Percentiles rank a stretch among this genome's conserved stretches.
phyloP scores from a whole-genome alignment of 2,888 invertebrate genomes.

The Zaprionus bogoriensis region DNA sequence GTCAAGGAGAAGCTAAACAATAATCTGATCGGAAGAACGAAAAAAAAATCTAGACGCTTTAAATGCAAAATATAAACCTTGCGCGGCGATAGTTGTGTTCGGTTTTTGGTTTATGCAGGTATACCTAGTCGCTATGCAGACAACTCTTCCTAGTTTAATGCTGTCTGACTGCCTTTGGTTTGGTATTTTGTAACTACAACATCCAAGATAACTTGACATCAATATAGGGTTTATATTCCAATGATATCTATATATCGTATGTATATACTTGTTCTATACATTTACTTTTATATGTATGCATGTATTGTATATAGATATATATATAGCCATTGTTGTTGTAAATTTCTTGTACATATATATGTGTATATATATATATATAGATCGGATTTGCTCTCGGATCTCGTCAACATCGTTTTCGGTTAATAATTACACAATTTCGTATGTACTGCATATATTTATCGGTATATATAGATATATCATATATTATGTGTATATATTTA shows the following conservation, averaged over 20 bases:
- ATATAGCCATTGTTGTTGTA: conserved; percentile 38
- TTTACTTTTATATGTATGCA: conserved; percentile 23
- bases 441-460: conserved; percentile 34
- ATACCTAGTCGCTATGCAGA: conserved; percentile 12
- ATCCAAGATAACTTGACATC: conserved; percentile 75
- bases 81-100: not conserved
- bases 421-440: conserved; percentile 61
- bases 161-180: conserved; percentile 12
- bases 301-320: conserved; percentile 19
- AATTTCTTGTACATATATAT: conserved; percentile 45
- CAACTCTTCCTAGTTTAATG: no score
- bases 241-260: conserved; percentile 33
- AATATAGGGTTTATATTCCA: conserved; percentile 49
- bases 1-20: conserved; percentile 41
- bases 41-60: conserved; percentile 20
- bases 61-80: conserved; percentile 31
- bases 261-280: conserved; percentile 19
- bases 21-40: conserved; percentile 31
- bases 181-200: conserved; percentile 76
- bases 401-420: conserved; percentile 35
- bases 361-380: conserved; percentile 52
- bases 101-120: not conserved
- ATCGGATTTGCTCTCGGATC: conserved; percentile 7
- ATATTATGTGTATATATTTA: conserved; percentile 33
- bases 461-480: conserved; percentile 36